Conservation (phyloP, 2,113 vertebrate species). For the Tachysurus vachellii region DNA sequence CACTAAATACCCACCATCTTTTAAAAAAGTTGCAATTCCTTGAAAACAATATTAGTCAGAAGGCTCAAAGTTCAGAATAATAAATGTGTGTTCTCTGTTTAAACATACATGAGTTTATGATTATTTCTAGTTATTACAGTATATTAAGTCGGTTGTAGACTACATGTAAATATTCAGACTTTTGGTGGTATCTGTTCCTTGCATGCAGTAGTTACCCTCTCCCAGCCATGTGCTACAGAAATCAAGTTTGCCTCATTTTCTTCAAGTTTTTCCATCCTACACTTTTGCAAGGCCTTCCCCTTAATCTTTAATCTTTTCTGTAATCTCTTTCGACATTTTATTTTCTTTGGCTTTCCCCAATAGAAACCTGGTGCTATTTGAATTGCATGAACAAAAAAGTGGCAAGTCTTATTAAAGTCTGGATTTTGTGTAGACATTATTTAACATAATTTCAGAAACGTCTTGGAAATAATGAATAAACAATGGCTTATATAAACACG, state of each 20-base stretch:
- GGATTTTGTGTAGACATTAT: conserved; percentile 76
- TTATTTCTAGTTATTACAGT: not conserved
- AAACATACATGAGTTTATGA: not conserved
- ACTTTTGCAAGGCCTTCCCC: conserved; percentile 19
- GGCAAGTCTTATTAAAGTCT: conserved; percentile 77
- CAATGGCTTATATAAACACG: conserved; percentile 77
- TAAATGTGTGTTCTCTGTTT: not conserved
- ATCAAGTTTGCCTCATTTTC: not conserved
- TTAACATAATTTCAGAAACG: conserved; percentile 78
- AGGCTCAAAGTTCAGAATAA: not conserved
- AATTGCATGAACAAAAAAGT: conserved; percentile 79
- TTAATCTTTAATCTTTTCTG: conserved; percentile 62
- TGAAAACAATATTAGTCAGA: not conserved
- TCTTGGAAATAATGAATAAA: conserved; percentile 80
- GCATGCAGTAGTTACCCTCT: not conserved
- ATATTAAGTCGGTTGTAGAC: too few relatives aligned
- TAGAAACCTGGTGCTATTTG: conserved; percentile 70
- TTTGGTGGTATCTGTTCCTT: not conserved
- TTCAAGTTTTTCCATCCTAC: not conserved
- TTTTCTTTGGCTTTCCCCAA: conserved; percentile 70
- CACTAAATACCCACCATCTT: not conserved
- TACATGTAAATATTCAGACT: not conserved
- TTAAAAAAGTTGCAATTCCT: not conserved
- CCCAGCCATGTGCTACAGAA: not conserved
- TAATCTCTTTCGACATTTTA: conserved; percentile 68